Evolutionary conservation across 1,140 invertebrate species (phyloP), one percentile per base, ranked within the genome.

Genomic region (Panagrolaimus sp.): DNA sequence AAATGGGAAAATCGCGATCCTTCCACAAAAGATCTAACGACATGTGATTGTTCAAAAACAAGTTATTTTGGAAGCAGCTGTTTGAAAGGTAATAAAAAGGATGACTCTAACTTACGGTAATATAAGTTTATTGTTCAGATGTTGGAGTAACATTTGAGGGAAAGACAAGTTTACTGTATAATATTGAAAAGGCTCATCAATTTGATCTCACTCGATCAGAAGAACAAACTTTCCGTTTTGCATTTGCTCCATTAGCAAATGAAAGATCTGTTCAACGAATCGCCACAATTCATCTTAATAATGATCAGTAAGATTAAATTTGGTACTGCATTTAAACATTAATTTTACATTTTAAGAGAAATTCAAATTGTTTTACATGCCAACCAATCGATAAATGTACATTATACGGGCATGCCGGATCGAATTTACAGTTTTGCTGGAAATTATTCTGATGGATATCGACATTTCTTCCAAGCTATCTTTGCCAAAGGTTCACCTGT

Each of bases 1-100:
- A 57, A 78, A 23, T 76, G 74, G 74, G 48, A 74, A 64, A 68
- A 76, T 23, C 62, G 48, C 3, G 72, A 75, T 31, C 72, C 74
- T 16, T n/a, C 3, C 9, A 63, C 23, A 27, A 38, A 23, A 44
- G 67, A 77, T 42, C 38, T 65, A 43, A 74, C 68, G 5, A 63
- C 38, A 14, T 75, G 74, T 62, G 74, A 75, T 42, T 75, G 74
- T 44, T 63, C 66, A n/a, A 75, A 74, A 48, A 75, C 74, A n/a
- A 78, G 76, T 14, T 75, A 74, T 46, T 65, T 63, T 43, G 73
- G 73, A 8, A 31, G 14, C 14, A 75, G 51, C 38, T 75, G 73
- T 47, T 20, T 70, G 5, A 77, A 75, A 65, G 72, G 74, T 73
- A 4, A 20, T 27, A n/a, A 13, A 11, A 27, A 7, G 1, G 66